phyloP scores from a whole-genome alignment of 2,113 vertebrate species.

The Eurystomus gularis region DNA sequence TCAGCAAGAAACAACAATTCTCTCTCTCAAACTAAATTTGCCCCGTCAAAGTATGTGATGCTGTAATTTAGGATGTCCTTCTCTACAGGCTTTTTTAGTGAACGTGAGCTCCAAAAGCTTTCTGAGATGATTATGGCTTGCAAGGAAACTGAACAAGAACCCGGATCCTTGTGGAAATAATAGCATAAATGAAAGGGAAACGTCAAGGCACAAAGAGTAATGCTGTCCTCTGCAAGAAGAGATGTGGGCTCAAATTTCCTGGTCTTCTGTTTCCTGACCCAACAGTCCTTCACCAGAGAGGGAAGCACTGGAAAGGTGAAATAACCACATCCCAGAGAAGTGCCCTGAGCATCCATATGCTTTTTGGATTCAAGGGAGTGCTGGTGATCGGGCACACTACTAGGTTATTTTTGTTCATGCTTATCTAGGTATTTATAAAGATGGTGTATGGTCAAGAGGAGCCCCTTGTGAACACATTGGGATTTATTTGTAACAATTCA shows the following conservation, averaged over 20 bases:
- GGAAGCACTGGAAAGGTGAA: neutral
- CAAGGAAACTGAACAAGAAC: constrained; percentile 11
- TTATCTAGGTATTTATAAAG: neutral
- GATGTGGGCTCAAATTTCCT: neutral
- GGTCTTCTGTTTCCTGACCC: neutral
- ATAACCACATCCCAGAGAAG: neutral
- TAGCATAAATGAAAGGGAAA: constrained; percentile 7
- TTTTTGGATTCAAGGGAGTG: neutral
- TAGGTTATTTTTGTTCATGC: neutral
- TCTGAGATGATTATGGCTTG: constrained; percentile 37
- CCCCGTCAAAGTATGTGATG: constrained; percentile 16
- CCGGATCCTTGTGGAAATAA: constrained; percentile 23
- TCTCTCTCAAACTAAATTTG: constrained; percentile 5
- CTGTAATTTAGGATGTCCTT: constrained; percentile 34
- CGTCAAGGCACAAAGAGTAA: neutral
- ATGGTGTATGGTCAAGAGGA: neutral
- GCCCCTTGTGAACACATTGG: neutral
- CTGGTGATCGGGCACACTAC: too few relatives aligned
- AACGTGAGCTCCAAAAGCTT: constrained; percentile 9
- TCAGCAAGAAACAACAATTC: constrained; percentile 16
- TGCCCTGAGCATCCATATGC: neutral
- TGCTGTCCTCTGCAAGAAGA: neutral
- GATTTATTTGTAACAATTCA: neutral
- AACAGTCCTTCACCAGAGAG: neutral
- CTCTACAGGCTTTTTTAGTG: neutral